phyloP scores from a whole-genome alignment of 2,888 invertebrate species.

The Zhuqinia jingwanae region DNA sequence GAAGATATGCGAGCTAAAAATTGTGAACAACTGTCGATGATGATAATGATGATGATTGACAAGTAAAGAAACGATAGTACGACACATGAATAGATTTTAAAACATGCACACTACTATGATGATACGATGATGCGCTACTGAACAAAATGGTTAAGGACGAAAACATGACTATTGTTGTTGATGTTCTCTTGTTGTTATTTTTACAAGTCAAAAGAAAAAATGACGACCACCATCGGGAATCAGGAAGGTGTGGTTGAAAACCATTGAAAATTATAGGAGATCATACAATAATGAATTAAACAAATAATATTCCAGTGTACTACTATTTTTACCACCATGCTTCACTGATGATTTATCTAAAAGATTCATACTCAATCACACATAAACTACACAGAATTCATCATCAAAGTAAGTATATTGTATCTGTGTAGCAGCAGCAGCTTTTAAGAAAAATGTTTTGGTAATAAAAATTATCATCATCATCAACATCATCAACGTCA shows the following conservation, averaged over 20 bases:
- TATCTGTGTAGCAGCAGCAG: no score
- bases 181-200: no score
- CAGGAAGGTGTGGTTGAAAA: conserved; percentile 41
- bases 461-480: conserved; percentile 61
- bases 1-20: conserved; percentile 51
- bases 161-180: no score
- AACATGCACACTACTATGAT: conserved; percentile 4
- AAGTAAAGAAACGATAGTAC: conserved; percentile 61
- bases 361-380: conserved; percentile 30
- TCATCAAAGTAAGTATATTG: no score
- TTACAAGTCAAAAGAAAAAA: not conserved
- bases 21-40: no score
- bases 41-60: conserved; percentile 77
- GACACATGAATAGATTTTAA: conserved; percentile 50
- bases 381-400: not conserved
- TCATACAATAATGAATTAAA: conserved; percentile 20
- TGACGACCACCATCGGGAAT: conserved; percentile 65
- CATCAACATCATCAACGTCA: no score
- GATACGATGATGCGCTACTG: conserved; percentile 25
- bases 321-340: not conserved
- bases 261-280: not conserved
- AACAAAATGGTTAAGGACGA: not conserved
- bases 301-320: not conserved
- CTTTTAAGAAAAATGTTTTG: conserved; percentile 51
- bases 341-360: no score